Base-by-base conservation (phyloP, 1,140 invertebrate genomes). In the Ptiloglossa arizonensis region DNA sequence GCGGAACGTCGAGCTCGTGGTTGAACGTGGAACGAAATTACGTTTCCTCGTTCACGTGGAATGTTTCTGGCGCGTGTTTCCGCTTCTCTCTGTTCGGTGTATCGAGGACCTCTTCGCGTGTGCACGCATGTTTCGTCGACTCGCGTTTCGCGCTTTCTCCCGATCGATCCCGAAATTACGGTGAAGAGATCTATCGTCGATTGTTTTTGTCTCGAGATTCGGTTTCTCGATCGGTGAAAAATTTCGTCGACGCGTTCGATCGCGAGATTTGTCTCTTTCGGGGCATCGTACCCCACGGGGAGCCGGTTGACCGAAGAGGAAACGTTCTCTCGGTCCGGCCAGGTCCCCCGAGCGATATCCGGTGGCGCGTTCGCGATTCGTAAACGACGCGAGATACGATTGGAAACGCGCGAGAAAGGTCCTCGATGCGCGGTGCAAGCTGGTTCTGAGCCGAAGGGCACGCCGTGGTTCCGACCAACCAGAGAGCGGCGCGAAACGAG, bases 401-500 rank as follows among this genome's bases (percentile, higher is more conserved):
- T 24, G 11, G 4, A 27, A 22, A 22, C 24, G 22, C 13, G 15
- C 13, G 19, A 35, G 57, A 57, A 54, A n/a, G 52, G n/a, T 24
- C n/a, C 29, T 54, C n/a, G 48, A 54, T 41, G 24, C 68, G 54
- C 38, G 52, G 19, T n/a, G 13, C 48, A 13, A 29, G 4, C 32
- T 41, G 1, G 64, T 19, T 8, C n/a, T 27, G 44, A 52, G 46
- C 46, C 24, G 44, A 66, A 70, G 38, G 57, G 74, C 63, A 62
- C 70, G 71, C 77, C 22, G 50, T 63, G 54, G 68, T 81, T 79
- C 67, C 77, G 81, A 81, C 87, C 85, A 89, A 89, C 81, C 86
- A 85, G 84, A 85, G 71, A 64, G 63, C 83, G 69, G 64, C 79
- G 77, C 54, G 83, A 80, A 89, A 89, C 81, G 83, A 86, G 76